Evolutionary conservation across 1,140 invertebrate genomes (phyloP).

Genomic region (Rhagoletis pomonella): DNA sequence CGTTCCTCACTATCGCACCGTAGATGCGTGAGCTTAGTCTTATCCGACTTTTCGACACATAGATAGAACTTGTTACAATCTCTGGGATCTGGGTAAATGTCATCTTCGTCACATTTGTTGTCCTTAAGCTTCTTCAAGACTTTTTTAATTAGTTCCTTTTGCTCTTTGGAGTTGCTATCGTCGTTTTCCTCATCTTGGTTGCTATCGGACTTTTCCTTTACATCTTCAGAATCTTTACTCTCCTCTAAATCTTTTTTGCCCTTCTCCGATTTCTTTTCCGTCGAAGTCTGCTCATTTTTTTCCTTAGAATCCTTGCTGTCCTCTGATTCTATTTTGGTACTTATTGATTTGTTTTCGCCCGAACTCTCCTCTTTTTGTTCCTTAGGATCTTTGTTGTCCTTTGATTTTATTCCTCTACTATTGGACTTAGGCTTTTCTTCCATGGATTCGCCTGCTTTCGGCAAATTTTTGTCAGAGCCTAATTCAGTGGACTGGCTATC

Average conservation of each 20-base stretch:
- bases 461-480: not conserved
- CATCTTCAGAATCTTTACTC: slow-evolving; percentile 19
- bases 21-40: slow-evolving; percentile 52
- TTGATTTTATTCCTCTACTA: too few relatives aligned
- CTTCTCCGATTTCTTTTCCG: slow-evolving; percentile 61
- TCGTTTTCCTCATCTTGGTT: slow-evolving; percentile 61
- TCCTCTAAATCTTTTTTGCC: slow-evolving; percentile 54
- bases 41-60: slow-evolving; percentile 52
- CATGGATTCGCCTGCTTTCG: not conserved
- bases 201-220: slow-evolving; percentile 6
- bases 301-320: slow-evolving; percentile 59
- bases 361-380: slow-evolving; percentile 6
- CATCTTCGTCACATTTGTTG: slow-evolving; percentile 68
- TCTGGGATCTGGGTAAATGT: slow-evolving; percentile 65
- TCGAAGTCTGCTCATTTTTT: slow-evolving; percentile 60
- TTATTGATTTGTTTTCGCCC: not conserved
- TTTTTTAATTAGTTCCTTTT: slow-evolving; percentile 64
- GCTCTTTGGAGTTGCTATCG: slow-evolving; percentile 61
- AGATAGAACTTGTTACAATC: slow-evolving; percentile 68
- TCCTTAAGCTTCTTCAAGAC: slow-evolving; percentile 67
- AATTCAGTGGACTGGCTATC: not conserved
- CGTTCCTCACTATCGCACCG: slow-evolving; percentile 33
- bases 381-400: too few relatives aligned
- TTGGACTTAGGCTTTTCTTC: not conserved
- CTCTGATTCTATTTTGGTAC: not conserved